A percentile compares a stretch with the other conserved stretches of the same genome.
Evolutionary conservation across 1,140 invertebrate genomes (phyloP).

Genomic region (Habropoda laboriosa): DNA sequence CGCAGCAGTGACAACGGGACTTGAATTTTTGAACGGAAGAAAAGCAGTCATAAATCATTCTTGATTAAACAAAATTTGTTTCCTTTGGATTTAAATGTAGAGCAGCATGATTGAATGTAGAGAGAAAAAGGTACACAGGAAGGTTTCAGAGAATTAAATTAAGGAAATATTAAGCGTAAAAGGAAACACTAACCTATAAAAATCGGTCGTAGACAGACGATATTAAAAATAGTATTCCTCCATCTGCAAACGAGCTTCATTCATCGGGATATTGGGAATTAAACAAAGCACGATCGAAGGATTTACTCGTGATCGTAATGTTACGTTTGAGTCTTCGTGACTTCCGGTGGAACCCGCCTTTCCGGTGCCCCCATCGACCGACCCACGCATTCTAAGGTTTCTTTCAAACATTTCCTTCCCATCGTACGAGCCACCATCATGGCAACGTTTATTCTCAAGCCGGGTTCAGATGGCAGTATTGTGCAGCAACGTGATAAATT

Average conservation of each 20-base stretch:
- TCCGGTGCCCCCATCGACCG: conserved; percentile 31
- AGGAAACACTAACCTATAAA: background rate
- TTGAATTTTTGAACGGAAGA: too few relatives aligned
- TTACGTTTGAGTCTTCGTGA: conserved; percentile 45
- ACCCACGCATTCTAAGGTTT: conserved; percentile 37
- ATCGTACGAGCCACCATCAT: background rate
- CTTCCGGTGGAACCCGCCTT: conserved; percentile 41
- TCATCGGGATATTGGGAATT: conserved; percentile 1
- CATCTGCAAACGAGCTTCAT: background rate
- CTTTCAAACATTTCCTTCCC: conserved; percentile 36
- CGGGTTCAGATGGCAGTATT: conserved; percentile 4
- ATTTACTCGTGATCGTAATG: conserved; percentile 47
- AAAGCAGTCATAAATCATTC: background rate
- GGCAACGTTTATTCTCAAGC: conserved; percentile 1
- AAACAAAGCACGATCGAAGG: conserved; percentile 26
- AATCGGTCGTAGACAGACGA: background rate
- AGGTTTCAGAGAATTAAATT: too few relatives aligned
- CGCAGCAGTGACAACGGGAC: background rate
- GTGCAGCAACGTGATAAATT: background rate
- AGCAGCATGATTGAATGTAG: too few relatives aligned
- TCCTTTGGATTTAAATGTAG: too few relatives aligned
- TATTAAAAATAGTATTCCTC: background rate
- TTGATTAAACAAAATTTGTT: too few relatives aligned
- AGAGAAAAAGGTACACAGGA: too few relatives aligned
- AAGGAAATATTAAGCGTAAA: background rate